Evolutionary conservation across 2,113 vertebrate genomes (phyloP).

Genomic region (Podarcis muralis): DNA sequence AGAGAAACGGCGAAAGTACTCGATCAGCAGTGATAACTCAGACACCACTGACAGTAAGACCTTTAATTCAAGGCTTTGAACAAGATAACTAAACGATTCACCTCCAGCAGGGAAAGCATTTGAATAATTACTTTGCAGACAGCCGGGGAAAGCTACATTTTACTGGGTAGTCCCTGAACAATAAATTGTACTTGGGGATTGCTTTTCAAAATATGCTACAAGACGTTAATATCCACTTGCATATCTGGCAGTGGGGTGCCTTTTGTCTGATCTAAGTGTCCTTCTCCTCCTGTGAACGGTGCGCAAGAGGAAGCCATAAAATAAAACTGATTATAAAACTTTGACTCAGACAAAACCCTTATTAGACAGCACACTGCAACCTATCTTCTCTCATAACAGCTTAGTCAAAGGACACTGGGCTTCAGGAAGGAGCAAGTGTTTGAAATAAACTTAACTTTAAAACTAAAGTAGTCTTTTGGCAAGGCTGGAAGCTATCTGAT

Average conservation of each 20-base stretch:
- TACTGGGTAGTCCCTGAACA: conserved; percentile 21
- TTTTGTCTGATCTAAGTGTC: conserved; percentile 45
- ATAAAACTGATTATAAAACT: conserved; percentile 26
- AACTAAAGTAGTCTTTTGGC: neutral
- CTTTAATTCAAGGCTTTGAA: conserved; percentile 62
- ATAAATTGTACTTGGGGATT: conserved; percentile 20
- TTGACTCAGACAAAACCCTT: conserved; percentile 33
- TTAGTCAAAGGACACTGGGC: neutral
- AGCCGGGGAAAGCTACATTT: conserved; percentile 41
- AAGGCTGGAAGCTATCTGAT: neutral
- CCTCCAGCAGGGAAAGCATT: conserved; percentile 54
- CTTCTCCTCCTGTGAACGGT: conserved; percentile 5
- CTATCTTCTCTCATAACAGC: conserved; percentile 15
- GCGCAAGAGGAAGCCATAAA: conserved; percentile 17
- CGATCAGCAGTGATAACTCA: conserved; percentile 97
- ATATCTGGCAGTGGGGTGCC: neutral
- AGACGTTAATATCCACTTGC: conserved; percentile 43
- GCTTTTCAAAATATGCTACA: conserved; percentile 50
- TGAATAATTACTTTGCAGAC: conserved; percentile 52
- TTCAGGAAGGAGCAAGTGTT: neutral
- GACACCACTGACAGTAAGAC: conserved; percentile 97
- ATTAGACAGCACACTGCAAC: neutral
- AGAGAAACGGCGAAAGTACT: conserved; percentile 97
- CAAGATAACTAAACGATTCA: conserved; percentile 55
- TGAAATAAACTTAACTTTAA: neutral